These are phyloP conservation scores for Bombus waltoni DNA, from an alignment of 1,140 invertebrate species.

Conservation along the genomic window DNA sequence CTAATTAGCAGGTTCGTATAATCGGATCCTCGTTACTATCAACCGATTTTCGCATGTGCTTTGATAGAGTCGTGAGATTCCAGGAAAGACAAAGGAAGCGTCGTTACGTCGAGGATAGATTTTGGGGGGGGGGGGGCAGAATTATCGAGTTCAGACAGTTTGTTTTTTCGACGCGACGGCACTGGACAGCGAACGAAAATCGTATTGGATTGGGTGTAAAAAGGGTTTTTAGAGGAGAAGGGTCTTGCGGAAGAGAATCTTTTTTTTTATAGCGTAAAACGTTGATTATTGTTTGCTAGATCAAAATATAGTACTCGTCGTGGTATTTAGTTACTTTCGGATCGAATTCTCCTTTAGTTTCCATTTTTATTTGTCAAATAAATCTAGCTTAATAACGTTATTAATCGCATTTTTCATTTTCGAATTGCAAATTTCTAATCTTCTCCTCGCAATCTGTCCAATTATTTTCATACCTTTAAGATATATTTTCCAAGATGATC, in stretches of 20 bases:
- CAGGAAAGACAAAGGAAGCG: background rate
- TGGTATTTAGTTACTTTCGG: no score
- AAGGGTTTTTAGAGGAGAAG: no score
- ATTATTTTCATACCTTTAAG: background rate
- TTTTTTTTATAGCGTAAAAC: background rate
- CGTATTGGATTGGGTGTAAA: background rate
- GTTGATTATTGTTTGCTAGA: no score
- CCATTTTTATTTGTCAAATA: no score
- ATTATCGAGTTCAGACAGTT: background rate
- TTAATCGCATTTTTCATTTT: background rate
- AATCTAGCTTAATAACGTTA: no score
- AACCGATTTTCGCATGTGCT: background rate
- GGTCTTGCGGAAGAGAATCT: background rate
- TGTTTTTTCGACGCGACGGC: no score
- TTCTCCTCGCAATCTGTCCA: background rate
- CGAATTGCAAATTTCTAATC: background rate
- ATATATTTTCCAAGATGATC: no score
- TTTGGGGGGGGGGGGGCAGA: no score
- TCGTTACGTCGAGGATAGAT: no score
- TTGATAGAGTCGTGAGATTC: background rate
- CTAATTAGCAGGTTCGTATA: conserved; percentile 12
- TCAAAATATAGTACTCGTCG: no score
- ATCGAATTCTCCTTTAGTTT: no score
- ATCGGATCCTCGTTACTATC: conserved; percentile 1
- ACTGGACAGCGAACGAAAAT: background rate